Conservation (phyloP, 2,113 vertebrate genomes). For the Tinamus guttatus region DNA sequence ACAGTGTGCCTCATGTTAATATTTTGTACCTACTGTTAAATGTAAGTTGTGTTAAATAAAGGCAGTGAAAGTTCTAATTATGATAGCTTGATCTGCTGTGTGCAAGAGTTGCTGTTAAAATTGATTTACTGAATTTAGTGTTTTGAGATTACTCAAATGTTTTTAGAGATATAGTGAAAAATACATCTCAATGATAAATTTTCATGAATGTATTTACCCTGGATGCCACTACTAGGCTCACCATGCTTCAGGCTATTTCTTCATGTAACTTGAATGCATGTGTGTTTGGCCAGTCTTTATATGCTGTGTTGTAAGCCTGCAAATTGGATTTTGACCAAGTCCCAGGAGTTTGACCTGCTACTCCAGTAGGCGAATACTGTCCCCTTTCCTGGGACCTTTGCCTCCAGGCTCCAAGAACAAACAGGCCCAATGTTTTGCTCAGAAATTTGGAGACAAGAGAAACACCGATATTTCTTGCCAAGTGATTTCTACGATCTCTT, state of each 20-base stretch:
- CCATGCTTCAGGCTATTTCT: background rate
- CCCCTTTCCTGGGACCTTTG: background rate
- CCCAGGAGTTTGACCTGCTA: background rate
- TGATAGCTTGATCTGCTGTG: background rate
- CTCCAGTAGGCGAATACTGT: background rate
- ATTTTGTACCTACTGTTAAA: background rate
- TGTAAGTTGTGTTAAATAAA: no score
- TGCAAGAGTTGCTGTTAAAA: background rate
- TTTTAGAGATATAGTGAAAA: background rate
- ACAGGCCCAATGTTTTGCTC: background rate
- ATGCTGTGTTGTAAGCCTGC: background rate
- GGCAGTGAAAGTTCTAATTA: background rate
- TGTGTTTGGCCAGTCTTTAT: background rate
- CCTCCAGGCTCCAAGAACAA: background rate
- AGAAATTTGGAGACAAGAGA: background rate
- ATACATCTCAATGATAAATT: background rate
- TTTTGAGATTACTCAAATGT: background rate
- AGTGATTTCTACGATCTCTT: background rate
- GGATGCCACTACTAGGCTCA: background rate
- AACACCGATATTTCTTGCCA: background rate
- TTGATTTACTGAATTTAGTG: background rate
- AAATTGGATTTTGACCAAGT: background rate
- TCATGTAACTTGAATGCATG: background rate
- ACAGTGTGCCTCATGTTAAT: background rate
- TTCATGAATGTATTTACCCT: background rate